Percentiles rank a stretch among this genome's conserved stretches.
Evolutionary conservation across 2,797 vertebrate genomes (phyloP).

Genomic region (Oreochromis grahami): DNA sequence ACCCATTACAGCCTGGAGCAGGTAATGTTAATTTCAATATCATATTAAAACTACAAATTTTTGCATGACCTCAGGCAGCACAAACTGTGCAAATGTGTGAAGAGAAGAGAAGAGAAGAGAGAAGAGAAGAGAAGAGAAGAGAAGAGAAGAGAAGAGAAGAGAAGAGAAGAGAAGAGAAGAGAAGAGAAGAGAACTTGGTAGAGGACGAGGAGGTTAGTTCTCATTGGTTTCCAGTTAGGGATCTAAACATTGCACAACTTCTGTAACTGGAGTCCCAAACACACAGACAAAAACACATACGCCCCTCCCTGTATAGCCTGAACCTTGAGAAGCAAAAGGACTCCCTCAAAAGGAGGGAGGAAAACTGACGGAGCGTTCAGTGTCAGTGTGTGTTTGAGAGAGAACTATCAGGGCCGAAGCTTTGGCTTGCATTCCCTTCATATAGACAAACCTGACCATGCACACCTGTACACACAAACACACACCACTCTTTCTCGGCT

Average conservation of each 20-base stretch:
- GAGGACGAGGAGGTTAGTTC: constrained; percentile 35
- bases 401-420: neutral
- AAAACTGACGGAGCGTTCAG: neutral
- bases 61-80: neutral
- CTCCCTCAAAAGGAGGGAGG: neutral
- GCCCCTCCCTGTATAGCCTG: neutral
- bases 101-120: neutral
- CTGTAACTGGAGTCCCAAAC: constrained; percentile 51
- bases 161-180: neutral
- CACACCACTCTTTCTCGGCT: neutral
- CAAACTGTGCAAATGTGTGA: neutral
- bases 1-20: neutral
- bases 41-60: neutral
- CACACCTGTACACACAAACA: neutral
- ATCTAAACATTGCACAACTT: constrained; percentile 52
- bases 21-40: neutral
- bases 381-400: neutral
- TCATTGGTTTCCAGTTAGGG: constrained; percentile 38
- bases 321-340: neutral
- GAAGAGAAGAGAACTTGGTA: neutral
- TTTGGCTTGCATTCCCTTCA: neutral
- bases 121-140: too few relatives aligned
- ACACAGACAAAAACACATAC: neutral
- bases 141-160: neutral
- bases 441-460: neutral